phyloP scores from a whole-genome alignment of 2,113 vertebrate species.

The Epinephelus moara region DNA sequence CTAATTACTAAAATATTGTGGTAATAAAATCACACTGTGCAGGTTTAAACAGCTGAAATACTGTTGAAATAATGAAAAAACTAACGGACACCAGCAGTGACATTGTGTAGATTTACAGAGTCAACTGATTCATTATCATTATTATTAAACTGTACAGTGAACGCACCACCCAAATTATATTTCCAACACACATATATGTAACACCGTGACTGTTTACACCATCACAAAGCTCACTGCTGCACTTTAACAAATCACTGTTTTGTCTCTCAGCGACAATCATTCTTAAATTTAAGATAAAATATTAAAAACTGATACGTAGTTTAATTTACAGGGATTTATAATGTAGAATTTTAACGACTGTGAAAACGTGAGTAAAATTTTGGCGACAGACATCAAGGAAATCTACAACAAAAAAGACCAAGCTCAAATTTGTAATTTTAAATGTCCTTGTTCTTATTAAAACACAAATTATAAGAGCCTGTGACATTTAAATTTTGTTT shows the following conservation, averaged over 20 bases:
- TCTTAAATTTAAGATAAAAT: background rate
- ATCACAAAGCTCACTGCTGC: too few relatives aligned
- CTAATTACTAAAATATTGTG: background rate
- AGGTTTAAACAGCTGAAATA: background rate
- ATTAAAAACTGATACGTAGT: background rate
- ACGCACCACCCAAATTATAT: background rate
- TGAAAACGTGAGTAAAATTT: background rate
- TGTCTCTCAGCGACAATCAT: background rate
- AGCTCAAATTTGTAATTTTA: background rate
- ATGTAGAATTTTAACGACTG: background rate
- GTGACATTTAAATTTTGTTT: background rate
- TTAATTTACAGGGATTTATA: background rate
- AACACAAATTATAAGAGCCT: too few relatives aligned
- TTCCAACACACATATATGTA: background rate
- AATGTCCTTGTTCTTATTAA: background rate
- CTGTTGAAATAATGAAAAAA: background rate
- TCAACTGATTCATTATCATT: background rate
- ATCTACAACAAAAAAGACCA: background rate
- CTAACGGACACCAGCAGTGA: background rate
- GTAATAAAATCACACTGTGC: background rate
- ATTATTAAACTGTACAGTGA: background rate
- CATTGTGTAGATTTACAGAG: background rate
- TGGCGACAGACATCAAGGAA: background rate
- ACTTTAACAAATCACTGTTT: background rate
- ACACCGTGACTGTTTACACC: background rate